Percentiles rank a stretch among this genome's conserved stretches.
phyloP scores from a whole-genome alignment of 2,113 vertebrate species.

The Lepisosteus osseus region DNA sequence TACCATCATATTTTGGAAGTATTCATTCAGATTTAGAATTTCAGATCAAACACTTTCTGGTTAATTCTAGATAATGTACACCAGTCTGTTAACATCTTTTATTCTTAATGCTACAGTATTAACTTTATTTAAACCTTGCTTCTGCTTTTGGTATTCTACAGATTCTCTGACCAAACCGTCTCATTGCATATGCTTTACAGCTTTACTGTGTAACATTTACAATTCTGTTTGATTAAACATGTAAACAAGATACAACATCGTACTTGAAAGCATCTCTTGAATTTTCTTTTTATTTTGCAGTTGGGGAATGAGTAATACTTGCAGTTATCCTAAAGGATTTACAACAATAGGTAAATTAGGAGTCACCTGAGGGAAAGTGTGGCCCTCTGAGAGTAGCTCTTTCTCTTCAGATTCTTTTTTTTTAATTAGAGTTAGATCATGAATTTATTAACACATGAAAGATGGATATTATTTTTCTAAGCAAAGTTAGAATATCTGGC shows the following conservation, averaged over 20 bases:
- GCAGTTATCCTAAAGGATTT: background rate
- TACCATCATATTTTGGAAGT: no score
- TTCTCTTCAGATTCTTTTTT: constrained; percentile 10
- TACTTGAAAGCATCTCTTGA: constrained; percentile 10
- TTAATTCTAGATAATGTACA: no score
- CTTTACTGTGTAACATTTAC: constrained; percentile 10
- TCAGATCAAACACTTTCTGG: no score
- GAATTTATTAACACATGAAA: constrained; percentile 43
- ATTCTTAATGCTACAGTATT: no score
- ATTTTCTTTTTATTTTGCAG: constrained; percentile 10
- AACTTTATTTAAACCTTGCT: no score
- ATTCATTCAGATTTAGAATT: no score
- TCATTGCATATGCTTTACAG: background rate
- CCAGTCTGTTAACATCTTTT: no score
- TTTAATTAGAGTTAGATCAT: constrained; percentile 32
- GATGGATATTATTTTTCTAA: constrained; percentile 21
- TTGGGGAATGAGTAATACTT: constrained; percentile 11
- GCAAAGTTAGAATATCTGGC: background rate
- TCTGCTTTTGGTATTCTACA: no score
- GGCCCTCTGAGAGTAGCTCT: constrained; percentile 19
- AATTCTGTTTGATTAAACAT: constrained; percentile 23
- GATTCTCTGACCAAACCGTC: no score
- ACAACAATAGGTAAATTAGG: constrained; percentile 28
- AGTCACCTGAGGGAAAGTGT: constrained; percentile 1
- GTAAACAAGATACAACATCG: constrained; percentile 16